These are phyloP conservation scores for Lasioglossum oenotherae DNA, from an alignment of 2,888 invertebrate species.

Conservation along the genomic window DNA sequence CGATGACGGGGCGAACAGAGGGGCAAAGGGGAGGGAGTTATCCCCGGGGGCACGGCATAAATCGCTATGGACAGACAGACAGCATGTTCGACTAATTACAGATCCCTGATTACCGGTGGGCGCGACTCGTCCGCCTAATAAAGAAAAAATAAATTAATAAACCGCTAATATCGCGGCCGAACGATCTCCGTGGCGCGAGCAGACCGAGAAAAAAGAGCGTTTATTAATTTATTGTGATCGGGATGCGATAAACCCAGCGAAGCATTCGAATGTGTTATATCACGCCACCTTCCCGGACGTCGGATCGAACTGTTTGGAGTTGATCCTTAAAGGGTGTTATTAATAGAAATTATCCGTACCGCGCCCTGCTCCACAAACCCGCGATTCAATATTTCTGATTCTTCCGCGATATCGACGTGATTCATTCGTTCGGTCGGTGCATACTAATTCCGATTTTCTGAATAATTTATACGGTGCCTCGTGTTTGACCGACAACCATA, in stretches of 20 bases:
- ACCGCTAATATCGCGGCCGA: conserved; percentile 77
- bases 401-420: neutral
- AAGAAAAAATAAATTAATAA: conserved; percentile 82
- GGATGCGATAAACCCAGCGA: conserved; percentile 65
- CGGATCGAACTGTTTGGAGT: conserved; percentile 43
- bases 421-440: neutral
- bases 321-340: conserved; percentile 22
- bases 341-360: conserved; percentile 28
- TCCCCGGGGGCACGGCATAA: conserved; percentile 74
- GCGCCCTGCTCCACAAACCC: no score
- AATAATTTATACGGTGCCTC: neutral
- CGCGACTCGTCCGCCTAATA: conserved; percentile 77
- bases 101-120: conserved; percentile 82
- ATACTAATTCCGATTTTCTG: conserved; percentile 1
- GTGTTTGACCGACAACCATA: neutral
- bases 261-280: conserved; percentile 63
- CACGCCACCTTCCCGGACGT: conserved; percentile 48
- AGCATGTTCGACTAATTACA: conserved; percentile 83
- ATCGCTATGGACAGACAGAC: conserved; percentile 81
- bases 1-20: neutral
- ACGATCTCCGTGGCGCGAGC: conserved; percentile 72
- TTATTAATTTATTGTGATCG: conserved; percentile 81
- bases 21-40: conserved; percentile 53
- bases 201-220: conserved; percentile 69
- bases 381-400: neutral